Evolutionary conservation across 2,797 vertebrate genomes (phyloP), one percentile per base, ranked within the genome.

Genomic region (Sebastes kiyomatsui): DNA sequence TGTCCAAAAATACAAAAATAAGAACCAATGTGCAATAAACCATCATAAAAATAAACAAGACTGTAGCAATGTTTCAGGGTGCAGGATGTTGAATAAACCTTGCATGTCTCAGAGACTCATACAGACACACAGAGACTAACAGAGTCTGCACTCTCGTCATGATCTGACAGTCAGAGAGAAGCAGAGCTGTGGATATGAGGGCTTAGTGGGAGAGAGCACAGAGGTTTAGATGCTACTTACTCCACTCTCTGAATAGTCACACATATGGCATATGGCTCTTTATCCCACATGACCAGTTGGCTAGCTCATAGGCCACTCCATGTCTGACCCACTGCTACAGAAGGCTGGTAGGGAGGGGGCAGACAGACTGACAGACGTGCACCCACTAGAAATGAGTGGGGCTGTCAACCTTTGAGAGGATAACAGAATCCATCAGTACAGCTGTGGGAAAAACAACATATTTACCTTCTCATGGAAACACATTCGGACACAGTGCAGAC

Each of bases 251-350:
- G 66, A 66, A 71, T 69, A 74, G 73, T 28, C 16, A 58, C 70
- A 33, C 81, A 80, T 72, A 83, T 61, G 81, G 74, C 66, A 55
- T 68, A 30, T 27, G 67, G 68, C 72, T 78, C 75, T 69, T 71
- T 66, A 72, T 83, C 72, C 66, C 72, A 32, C 73, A 65, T 38
- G 77, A 75, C 49, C 78, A 80, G 56, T 76, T 76, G 82, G 75
- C 59, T 14, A 4, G 74, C 64, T 83, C 75, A 42, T 69, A 77
- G 30, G 77, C 59, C 68, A 69, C 49, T 88, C 68, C 68, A 7
- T 56, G 59, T 33, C 60, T 78, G 58, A 73, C 72, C 77, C 76
- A 30, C 32, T 55, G 75, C 55, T 42, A n/a, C 68, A 86, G 82
- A 76, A 20, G 20, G 59, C 55, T 22, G 38, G 59, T 56, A 38